Evolutionary conservation across 2,888 invertebrate species (phyloP), one percentile per base, ranked within the genome.

Genomic region (Meiosimyza platycephala): DNA sequence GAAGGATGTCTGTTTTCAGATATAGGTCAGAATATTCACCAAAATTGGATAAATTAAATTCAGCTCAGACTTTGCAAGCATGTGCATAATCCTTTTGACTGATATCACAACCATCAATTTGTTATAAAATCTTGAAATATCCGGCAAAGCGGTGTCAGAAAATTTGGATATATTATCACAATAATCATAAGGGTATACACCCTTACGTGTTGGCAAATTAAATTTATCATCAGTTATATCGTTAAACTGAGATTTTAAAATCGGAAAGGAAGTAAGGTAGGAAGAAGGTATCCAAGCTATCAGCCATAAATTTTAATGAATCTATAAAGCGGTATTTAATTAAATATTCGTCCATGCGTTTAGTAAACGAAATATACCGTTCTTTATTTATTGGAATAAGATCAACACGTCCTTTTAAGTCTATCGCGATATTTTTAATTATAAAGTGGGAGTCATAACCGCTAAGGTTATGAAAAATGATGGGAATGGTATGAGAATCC

Each of bases 1-100:
- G 28, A n/a, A 64, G 12, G 4, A 69, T 59, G n/a, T 70, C 57
- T 0, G 65, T 70, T 59, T 70, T 70, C 28, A 73, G 65, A 18
- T 55, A 64, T 12, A 73, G 15, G 3, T 73, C 51, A 9, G 55
- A 54, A 52, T 73, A 69, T 3, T 73, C 59, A 3, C 5, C 63
- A 5, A 69, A 33, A 22, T 22, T 47, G 9, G 33, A 4, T 1
- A 47, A 11, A 40, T 15, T 54, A 22, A 54, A 54, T 54, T 54
- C 18, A 6, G 6, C 4, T 3, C 54, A 54, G 4, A 54, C 54
- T 18, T 54, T 54, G 4, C 9, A 9, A 54, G 13, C n/a, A 54
- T 54, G 54, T 9, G 4, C 54, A 54, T 54, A 54, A 22, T 18
- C 18, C 3, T 22, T n/a, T n/a, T n/a, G n/a, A n/a, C n/a, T 55